Percentiles rank a stretch among this genome's conserved stretches.
Conservation (phyloP, 35 echinoderm and acorn worm genomes). For the Lytechinus pictus region DNA sequence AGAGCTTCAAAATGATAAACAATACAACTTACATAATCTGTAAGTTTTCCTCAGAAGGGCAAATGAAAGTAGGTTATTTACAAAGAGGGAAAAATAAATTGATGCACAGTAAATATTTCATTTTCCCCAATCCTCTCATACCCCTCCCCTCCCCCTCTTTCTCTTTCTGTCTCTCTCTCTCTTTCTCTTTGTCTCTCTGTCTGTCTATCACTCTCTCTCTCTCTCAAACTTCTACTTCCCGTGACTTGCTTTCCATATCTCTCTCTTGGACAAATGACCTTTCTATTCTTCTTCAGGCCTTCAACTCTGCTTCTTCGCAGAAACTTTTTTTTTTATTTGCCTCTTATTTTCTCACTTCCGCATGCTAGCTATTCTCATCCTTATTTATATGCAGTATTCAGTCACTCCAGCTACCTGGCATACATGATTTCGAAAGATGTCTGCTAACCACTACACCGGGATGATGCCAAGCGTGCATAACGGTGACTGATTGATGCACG, state of each 20-base stretch:
- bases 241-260: background rate
- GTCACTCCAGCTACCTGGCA: background rate
- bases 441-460: background rate
- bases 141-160: too few relatives aligned
- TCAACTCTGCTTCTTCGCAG: background rate
- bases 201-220: background rate
- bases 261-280: background rate
- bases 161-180: too few relatives aligned
- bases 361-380: background rate
- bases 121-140: too few relatives aligned
- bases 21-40: too few relatives aligned
- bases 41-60: too few relatives aligned
- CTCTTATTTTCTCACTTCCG: conserved; percentile 10
- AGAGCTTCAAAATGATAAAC: too few relatives aligned
- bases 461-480: background rate
- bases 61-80: too few relatives aligned
- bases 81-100: too few relatives aligned
- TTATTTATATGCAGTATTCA: conserved; percentile 14
- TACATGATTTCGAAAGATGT: background rate
- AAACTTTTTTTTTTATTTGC: background rate
- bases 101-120: too few relatives aligned
- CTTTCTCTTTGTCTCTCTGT: too few relatives aligned
- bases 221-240: background rate
- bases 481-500: background rate
- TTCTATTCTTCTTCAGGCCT: background rate